These are phyloP conservation scores for Drosophila guanche DNA, from an alignment of 1,140 invertebrate species.

Conservation along the genomic window DNA sequence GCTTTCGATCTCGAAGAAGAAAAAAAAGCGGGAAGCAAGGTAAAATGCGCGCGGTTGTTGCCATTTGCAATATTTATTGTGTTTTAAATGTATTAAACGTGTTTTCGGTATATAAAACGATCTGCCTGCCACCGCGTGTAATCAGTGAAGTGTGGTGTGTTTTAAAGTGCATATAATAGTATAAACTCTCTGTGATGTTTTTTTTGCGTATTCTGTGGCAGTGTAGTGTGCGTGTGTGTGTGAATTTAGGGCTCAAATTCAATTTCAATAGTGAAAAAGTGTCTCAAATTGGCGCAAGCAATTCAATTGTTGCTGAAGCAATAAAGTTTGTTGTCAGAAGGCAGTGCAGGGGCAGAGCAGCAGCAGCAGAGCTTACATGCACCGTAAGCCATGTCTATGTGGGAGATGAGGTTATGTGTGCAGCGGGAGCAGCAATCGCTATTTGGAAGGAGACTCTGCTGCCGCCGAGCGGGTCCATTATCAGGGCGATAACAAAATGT, in stretches of 20 bases:
- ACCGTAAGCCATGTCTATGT: constrained; percentile 6
- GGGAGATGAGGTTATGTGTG: neutral
- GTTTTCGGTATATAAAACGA: too few relatives aligned
- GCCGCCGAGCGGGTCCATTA: constrained; percentile 55
- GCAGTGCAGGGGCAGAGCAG: constrained; percentile 5
- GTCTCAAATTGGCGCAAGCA: constrained; percentile 37
- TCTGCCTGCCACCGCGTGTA: too few relatives aligned
- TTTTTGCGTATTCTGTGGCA: neutral
- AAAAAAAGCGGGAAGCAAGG: too few relatives aligned
- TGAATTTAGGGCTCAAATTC: constrained; percentile 16
- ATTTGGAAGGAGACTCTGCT: constrained; percentile 26
- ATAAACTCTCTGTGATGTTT: neutral
- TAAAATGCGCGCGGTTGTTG: too few relatives aligned
- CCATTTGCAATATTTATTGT: too few relatives aligned
- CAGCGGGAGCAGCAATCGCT: neutral
- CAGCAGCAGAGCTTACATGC: neutral
- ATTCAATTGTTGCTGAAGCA: constrained; percentile 42
- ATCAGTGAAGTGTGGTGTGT: neutral
- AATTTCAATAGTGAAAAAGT: constrained; percentile 29
- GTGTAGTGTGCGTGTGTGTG: constrained; percentile 2
- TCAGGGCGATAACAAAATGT: constrained; percentile 77
- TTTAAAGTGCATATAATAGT: too few relatives aligned
- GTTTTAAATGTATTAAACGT: too few relatives aligned
- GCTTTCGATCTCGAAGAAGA: too few relatives aligned
- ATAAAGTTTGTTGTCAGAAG: constrained; percentile 50